Percentiles rank a stretch among this genome's conserved stretches.
These are phyloP conservation scores for Cromileptes altivelis DNA, from an alignment of 2,113 vertebrate species.

Conservation along the genomic window DNA sequence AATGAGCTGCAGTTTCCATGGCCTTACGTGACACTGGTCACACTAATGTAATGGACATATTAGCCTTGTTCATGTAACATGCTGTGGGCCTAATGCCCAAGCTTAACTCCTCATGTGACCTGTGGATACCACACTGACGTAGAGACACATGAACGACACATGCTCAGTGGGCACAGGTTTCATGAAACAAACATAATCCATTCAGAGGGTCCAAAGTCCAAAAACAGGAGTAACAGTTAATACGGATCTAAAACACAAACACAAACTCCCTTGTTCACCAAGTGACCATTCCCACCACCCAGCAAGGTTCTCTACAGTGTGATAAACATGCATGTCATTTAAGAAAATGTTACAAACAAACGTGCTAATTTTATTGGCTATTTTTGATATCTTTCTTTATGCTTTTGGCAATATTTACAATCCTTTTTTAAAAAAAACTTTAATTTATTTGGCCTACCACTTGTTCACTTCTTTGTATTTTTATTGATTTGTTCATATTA, in stretches of 20 bases:
- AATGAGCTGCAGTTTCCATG: background rate
- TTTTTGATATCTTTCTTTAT: background rate
- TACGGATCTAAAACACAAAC: constrained; percentile 12
- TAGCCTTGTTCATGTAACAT: background rate
- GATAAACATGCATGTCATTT: background rate
- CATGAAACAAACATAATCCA: constrained; percentile 55
- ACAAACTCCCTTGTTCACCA: background rate
- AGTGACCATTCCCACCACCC: background rate
- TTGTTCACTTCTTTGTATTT: background rate
- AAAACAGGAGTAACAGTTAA: constrained; percentile 21
- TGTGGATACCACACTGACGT: constrained; percentile 8
- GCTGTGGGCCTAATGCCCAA: background rate
- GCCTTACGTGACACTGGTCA: background rate
- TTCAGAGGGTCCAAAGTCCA: constrained; percentile 54
- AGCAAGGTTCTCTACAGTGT: background rate
- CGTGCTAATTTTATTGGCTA: background rate
- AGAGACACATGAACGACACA: constrained; percentile 27
- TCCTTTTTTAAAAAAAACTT: background rate
- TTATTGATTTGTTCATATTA: background rate
- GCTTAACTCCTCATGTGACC: constrained; percentile 62
- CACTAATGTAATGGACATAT: background rate
- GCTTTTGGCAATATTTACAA: background rate
- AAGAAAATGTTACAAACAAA: background rate
- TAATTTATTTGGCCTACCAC: background rate
- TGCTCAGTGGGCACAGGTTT: constrained; percentile 9